phyloP scores from a whole-genome alignment of 2,888 invertebrate genomes.

The Frankliniella fusca region DNA sequence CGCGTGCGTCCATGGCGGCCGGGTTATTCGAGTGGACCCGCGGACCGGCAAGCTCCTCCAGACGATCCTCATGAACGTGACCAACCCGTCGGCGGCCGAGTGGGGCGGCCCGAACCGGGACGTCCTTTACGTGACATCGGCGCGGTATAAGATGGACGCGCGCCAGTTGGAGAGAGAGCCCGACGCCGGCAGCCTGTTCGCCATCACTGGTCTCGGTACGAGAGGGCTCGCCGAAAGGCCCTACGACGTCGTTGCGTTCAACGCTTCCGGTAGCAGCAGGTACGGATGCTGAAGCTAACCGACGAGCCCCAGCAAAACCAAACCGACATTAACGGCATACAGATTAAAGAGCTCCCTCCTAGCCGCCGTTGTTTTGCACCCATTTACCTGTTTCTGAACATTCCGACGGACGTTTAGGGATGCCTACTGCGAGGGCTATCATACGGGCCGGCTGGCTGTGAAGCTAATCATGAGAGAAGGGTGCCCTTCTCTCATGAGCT shows the following conservation, averaged over 20 bases:
- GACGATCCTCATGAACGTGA: not conserved
- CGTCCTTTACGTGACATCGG: not conserved
- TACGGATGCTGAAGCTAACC: too few relatives aligned
- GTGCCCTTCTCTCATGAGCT: too few relatives aligned
- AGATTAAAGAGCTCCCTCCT: too few relatives aligned
- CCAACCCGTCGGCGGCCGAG: slow-evolving; percentile 2
- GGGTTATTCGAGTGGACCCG: slow-evolving; percentile 9
- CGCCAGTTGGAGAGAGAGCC: not conserved
- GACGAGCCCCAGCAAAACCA: too few relatives aligned
- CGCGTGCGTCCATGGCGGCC: slow-evolving; percentile 10
- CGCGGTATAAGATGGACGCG: not conserved
- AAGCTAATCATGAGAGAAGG: too few relatives aligned
- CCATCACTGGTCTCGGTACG: slow-evolving; percentile 8
- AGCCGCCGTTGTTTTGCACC: too few relatives aligned
- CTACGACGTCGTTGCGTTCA: not conserved
- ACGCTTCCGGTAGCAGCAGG: not conserved
- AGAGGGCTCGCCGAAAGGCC: not conserved
- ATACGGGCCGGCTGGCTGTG: too few relatives aligned
- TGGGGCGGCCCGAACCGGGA: not conserved
- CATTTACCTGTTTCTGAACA: too few relatives aligned
- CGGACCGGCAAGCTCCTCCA: not conserved
- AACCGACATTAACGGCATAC: too few relatives aligned
- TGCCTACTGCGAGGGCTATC: too few relatives aligned
- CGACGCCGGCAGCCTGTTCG: not conserved
- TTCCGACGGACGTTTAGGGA: too few relatives aligned